phyloP scores from a whole-genome alignment of 2,797 vertebrate genomes.

The Chrosomus eos region DNA sequence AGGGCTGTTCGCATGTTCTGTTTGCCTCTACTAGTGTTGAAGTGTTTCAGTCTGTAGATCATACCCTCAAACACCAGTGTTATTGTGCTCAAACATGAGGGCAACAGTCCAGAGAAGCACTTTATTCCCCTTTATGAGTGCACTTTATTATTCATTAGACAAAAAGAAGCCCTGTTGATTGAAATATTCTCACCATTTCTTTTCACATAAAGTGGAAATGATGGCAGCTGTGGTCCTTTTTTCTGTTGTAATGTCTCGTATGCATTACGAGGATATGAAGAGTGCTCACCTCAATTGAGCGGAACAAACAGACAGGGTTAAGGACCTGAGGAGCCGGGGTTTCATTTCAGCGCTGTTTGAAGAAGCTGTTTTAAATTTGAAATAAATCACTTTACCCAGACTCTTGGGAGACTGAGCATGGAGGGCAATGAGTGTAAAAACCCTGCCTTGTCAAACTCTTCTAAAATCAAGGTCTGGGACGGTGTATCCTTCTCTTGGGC shows the following conservation, averaged over 20 bases:
- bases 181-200: not conserved
- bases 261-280: constrained; percentile 3
- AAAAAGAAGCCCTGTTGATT: constrained; percentile 3
- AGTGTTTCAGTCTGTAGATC: not conserved
- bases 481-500: not conserved
- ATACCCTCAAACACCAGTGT: not conserved
- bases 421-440: constrained; percentile 30
- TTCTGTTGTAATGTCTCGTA: constrained; percentile 6
- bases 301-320: constrained; percentile 37
- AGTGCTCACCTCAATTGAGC: constrained; percentile 26
- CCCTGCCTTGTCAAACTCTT: constrained; percentile 22
- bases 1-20: not conserved
- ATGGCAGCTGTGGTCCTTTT: not conserved
- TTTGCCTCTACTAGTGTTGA: not conserved
- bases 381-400: constrained; percentile 32
- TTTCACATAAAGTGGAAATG: constrained; percentile 17
- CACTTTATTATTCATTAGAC: constrained; percentile 16
- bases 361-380: constrained; percentile 37
- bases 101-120: not conserved
- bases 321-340: not conserved
- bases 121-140: constrained; percentile 4
- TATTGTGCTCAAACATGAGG: not conserved
- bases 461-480: constrained; percentile 30
- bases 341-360: constrained; percentile 23
- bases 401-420: constrained; percentile 25